Evolutionary conservation across 2,888 invertebrate genomes (phyloP), one percentile per base, ranked within the genome.

Genomic region (Saturnia pavonia): DNA sequence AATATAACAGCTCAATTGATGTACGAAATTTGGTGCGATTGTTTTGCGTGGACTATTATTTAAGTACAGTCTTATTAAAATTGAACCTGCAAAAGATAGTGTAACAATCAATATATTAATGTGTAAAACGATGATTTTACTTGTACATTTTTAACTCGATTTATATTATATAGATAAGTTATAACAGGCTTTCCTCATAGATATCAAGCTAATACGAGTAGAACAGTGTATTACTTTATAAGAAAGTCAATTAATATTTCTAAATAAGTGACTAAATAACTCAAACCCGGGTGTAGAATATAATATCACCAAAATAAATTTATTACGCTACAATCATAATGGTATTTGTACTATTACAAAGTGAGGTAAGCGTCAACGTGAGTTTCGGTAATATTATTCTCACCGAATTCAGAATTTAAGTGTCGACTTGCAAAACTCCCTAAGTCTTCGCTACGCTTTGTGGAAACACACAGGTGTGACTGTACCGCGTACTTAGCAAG

Each of bases 361-460:
- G 74, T 74, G 70, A 74, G 74, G 72, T 71, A 75, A 40, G 60
- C 78, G 79, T 82, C 82, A 79, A 82, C 84, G 85, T 85, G 87
- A 87, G 88, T 91, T 89, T 88, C 80, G 84, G 87, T 86, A 90
- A 91, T 91, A 91, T 90, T 91, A 91, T 90, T 91, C 89, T 91
- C 92, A 86, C 80, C 85, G 90, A 91, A 82, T 91, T 92, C 84
- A 88, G 85, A 88, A 92, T 89, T 91, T 90, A 82, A 79, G 92
- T 89, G 93, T 88, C 91, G 92, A 92, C 88, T 92, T 92, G 92
- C 88, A 88, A 91, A 93, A 92, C 88, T 93, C 89, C 82, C 34
- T 54, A 69, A 69, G 67, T 72, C 57, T 60, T 77, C 89, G 82
- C 84, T 83, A 81, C 79, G 77, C 80, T 84, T 78, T 81, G 80